Base-by-base conservation (phyloP, 2,113 vertebrate species). In the Jacana jacana region DNA sequence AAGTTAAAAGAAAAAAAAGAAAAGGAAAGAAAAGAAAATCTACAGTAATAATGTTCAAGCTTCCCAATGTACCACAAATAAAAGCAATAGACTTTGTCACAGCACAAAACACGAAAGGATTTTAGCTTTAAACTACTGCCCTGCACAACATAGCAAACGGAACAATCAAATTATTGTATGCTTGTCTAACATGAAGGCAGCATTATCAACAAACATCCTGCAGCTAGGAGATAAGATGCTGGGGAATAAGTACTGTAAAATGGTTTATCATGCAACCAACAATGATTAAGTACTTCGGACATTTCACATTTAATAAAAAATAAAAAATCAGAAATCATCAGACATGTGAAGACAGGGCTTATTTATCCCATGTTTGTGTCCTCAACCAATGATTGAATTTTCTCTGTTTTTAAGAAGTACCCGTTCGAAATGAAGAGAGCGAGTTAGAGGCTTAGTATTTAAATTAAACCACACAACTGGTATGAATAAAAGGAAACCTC, bases 241-340 rank as follows among this genome's bases (percentile, higher is more conserved):
- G 60, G 73, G 93, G 89, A 97, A 98, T 82, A 98, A 96, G 97
- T 98, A 97, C 97, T 98, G 97, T 96, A 98, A 99, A 99, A 98
- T 98, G 97, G 98, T 99, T 99, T 98, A 98, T 98, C 97, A 97
- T 97, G 96, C 97, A 98, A 97, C 95, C 98, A 98, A 98, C 98
- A 98, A 98, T 98, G 98, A 99, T 99, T 98, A 98, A 98, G 98
- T 98, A 97, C 97, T 98, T 97, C 97, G 94, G 92, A 96, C 98
- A 98, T 98, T 98, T 98, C 98, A 98, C 98, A 98, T 98, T 98
- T 98, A 98, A 98, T 95, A 97, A 92, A 98, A 98, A 97, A 98
- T 98, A 98, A 98, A 98, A 98, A 98, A 98, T 98, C 98, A 97
- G 97, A 98, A 98, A 96, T 98, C 95, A 96, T 95, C 95, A 97